Evolutionary conservation across 2,113 vertebrate species (phyloP).

Genomic region (Lota lota): DNA sequence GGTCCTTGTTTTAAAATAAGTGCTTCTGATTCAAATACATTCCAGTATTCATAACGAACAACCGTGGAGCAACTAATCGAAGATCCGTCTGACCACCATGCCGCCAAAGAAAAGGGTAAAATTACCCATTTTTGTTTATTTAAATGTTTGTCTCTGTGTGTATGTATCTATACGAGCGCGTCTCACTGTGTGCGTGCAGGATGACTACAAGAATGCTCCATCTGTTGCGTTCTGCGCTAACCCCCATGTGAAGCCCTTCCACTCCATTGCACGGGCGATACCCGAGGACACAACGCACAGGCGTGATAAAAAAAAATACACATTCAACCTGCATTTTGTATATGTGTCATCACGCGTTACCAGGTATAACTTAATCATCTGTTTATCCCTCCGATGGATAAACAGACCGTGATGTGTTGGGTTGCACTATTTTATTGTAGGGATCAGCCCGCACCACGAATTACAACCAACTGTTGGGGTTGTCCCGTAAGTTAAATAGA

Average conservation of each 20-base stretch:
- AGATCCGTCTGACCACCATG: slow-evolving; percentile 49
- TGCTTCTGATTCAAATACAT: not conserved
- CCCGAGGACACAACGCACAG: slow-evolving; percentile 13
- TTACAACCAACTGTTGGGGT: no score
- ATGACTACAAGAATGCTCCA: slow-evolving; percentile 60
- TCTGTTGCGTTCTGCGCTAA: slow-evolving; percentile 72
- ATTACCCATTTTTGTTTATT: not conserved
- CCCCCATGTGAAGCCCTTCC: slow-evolving; percentile 66
- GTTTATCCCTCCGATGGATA: no score
- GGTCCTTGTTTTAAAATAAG: no score
- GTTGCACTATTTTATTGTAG: no score
- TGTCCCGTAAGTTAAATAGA: no score
- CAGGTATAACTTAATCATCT: no score
- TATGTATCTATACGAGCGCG: not conserved
- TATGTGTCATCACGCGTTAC: not conserved
- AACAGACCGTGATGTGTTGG: no score
- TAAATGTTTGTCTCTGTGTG: slow-evolving; percentile 1
- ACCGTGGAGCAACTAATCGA: slow-evolving; percentile 34
- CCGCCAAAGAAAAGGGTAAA: slow-evolving; percentile 80
- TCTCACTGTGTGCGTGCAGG: slow-evolving; percentile 27
- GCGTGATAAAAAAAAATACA: slow-evolving; percentile 29
- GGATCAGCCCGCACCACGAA: no score
- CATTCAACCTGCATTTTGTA: slow-evolving; percentile 20
- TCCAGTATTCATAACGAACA: slow-evolving; percentile 17
- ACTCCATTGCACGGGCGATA: slow-evolving; percentile 36